A percentile compares a stretch with the other conserved stretches of the same genome.
These are phyloP conservation scores for Callopanchax toddi DNA, from an alignment of 2,113 vertebrate genomes.

Conservation along the genomic window DNA sequence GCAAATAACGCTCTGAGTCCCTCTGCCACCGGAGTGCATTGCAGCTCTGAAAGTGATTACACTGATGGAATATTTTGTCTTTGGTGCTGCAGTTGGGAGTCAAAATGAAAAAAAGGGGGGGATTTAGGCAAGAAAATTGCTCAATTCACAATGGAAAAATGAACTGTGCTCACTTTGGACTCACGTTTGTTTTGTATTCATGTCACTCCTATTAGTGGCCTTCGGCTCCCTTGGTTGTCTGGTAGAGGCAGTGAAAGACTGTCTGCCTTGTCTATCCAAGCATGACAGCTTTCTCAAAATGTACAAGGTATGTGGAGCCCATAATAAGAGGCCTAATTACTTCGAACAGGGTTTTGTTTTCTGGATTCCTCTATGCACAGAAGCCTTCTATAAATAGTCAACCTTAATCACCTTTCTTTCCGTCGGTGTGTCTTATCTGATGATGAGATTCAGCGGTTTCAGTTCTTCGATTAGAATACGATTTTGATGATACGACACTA, in stretches of 20 bases:
- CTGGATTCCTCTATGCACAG: background rate
- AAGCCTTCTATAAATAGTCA: background rate
- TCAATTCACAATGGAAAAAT: conserved; percentile 25
- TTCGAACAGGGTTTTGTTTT: conserved; percentile 32
- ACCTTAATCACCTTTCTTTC: conserved; percentile 1
- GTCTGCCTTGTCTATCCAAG: conserved; percentile 46
- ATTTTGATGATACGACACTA: conserved; percentile 3
- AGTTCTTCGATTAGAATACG: background rate
- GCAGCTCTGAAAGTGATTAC: conserved; percentile 30
- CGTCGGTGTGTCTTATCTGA: background rate
- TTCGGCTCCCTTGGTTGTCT: conserved; percentile 41
- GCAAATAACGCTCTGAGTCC: conserved; percentile 55
- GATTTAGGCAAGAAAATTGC: conserved; percentile 35
- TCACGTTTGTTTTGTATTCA: conserved; percentile 53
- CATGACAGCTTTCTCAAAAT: conserved; percentile 37
- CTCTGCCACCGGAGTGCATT: conserved; percentile 34
- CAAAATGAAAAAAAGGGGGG: background rate
- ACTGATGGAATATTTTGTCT: conserved; percentile 48
- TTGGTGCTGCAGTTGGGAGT: conserved; percentile 13
- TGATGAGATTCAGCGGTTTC: background rate
- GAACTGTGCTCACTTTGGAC: conserved; percentile 34
- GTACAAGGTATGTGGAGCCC: conserved; percentile 33
- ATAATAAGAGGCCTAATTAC: conserved; percentile 33
- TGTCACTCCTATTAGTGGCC: conserved; percentile 37
- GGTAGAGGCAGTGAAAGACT: conserved; percentile 36